Base-by-base conservation (phyloP, 2,797 vertebrate species). In the Limnodromus scolopaceus region DNA sequence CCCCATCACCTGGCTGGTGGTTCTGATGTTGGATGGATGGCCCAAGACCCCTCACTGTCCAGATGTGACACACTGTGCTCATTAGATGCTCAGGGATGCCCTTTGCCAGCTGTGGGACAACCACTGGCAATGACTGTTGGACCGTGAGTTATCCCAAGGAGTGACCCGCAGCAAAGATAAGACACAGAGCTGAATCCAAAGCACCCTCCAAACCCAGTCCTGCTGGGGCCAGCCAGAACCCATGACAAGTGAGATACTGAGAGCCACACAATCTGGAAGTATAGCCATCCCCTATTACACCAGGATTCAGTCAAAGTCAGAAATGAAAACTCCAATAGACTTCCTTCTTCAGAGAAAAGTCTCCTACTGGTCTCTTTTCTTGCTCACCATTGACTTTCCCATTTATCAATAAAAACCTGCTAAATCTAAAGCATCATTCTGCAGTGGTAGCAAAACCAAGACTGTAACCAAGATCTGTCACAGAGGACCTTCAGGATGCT, bases 121-220 rank as follows among this genome's bases (percentile, higher is more conserved):
- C 45, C 36, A 16, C n/a, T 28, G 43, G 30, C 3, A 3, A 12
- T 6, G 6, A 11, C 32, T 25, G 18, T 25, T 51, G 24, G 36
- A 54, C n/a, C 5, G 0, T 30, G 70, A 16, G 32, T 34, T 28
- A 28, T 43, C 16, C 57, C 28, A 48, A n/a, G 10, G 18, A 55
- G 15, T 2, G 11, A 49, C 6, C 17, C 45, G 15, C 0, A 0
- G 10, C 28, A 49, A 16, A 24, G 34, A 9, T 3, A 13, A 34
- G 32, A 51, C 28, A n/a, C 32, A 30, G 10, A 65, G 27, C 30
- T 46, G 48, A 69, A 83, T 16, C 43, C 27, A 46, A 53, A 69
- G 27, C 19, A 19, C 13, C 66, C 68, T 58, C 55, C 66, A 69
- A 58, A 30, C 7, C 6, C 2, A 4, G 5, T 16, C 39, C 34